A percentile compares a stretch with the other conserved stretches of the same genome.
phyloP scores from a whole-genome alignment of 2,888 invertebrate species.

The Carcina quercana region DNA sequence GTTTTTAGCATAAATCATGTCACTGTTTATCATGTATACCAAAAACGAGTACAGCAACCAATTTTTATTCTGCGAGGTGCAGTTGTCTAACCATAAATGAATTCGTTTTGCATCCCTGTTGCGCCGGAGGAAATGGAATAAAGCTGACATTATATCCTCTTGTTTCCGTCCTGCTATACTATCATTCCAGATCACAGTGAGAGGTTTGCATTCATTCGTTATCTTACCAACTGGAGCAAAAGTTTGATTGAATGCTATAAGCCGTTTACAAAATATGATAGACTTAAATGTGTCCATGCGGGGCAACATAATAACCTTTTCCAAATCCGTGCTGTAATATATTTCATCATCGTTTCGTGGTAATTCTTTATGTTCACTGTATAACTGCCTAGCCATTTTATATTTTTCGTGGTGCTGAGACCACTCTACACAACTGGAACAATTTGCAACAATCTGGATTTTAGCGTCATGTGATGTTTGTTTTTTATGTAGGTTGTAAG shows the following conservation, averaged over 20 bases:
- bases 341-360: conserved; percentile 6
- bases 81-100: no score
- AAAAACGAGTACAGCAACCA: no score
- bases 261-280: conserved; percentile 15
- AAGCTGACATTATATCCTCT: conserved; percentile 24
- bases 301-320: conserved; percentile 19
- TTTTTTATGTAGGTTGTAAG: conserved; percentile 13
- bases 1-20: no score
- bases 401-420: not conserved
- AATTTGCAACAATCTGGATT: not conserved
- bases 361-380: conserved; percentile 11
- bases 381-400: conserved; percentile 10
- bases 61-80: no score
- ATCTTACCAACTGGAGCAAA: conserved; percentile 13
- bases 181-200: conserved; percentile 25
- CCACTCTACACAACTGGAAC: not conserved
- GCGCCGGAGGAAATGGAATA: conserved; percentile 18
- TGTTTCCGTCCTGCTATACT: conserved; percentile 25
- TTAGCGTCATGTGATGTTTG: conserved; percentile 7
- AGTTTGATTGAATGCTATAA: conserved; percentile 17
- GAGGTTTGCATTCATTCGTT: conserved; percentile 4
- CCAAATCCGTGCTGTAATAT: conserved; percentile 12
- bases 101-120: no score
- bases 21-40: no score
- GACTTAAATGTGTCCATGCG: conserved; percentile 16